These are phyloP conservation scores for Furcifer pardalis DNA, from an alignment of 2,797 vertebrate species.

Conservation along the genomic window DNA sequence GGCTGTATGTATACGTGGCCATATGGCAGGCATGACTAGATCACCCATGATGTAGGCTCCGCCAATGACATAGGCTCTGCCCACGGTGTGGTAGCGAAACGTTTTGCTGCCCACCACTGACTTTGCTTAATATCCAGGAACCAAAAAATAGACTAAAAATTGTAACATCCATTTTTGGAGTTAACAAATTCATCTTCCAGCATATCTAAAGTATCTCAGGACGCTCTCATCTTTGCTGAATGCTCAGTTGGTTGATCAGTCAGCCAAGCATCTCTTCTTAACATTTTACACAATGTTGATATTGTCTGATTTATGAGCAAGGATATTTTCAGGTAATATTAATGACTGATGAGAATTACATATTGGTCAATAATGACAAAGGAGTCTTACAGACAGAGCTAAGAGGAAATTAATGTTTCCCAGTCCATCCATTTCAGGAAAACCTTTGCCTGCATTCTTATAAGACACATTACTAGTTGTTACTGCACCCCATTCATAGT, in stretches of 20 bases:
- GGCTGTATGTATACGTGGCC: too few relatives aligned
- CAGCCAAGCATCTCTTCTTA: background rate
- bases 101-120: too few relatives aligned
- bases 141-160: background rate
- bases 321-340: background rate
- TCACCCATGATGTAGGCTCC: too few relatives aligned
- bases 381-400: too few relatives aligned
- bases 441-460: background rate
- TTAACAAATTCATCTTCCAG: background rate
- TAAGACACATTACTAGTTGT: background rate
- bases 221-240: background rate
- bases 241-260: background rate
- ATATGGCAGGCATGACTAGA: too few relatives aligned
- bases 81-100: too few relatives aligned
- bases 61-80: too few relatives aligned
- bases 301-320: background rate
- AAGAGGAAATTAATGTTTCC: too few relatives aligned
- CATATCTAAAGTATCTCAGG: background rate
- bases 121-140: background rate
- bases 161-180: background rate
- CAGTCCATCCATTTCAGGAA: too few relatives aligned
- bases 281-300: background rate
- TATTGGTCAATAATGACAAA: too few relatives aligned
- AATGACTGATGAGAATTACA: too few relatives aligned
- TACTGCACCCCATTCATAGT: too few relatives aligned